Conservation (phyloP, 1,140 invertebrate genomes). For the Brachionus sp. region DNA sequence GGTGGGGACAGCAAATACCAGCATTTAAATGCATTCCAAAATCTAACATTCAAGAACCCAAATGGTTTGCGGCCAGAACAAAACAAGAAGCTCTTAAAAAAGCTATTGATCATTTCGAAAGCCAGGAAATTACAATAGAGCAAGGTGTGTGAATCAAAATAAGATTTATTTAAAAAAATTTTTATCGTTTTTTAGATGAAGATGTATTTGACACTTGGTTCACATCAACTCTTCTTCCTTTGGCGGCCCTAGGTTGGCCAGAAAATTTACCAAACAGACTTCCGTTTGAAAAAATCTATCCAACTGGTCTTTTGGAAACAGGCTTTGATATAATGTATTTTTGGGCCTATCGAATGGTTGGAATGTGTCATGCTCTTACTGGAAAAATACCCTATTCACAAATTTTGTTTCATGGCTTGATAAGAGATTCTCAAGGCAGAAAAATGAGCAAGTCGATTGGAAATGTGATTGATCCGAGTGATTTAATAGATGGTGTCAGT, state of each 20-base stretch:
- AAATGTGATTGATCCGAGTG: conserved; percentile 66
- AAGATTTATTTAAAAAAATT: not conserved
- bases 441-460: conserved; percentile 61
- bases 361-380: conserved; percentile 51
- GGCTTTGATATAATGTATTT: conserved; percentile 60
- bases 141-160: conserved; percentile 13
- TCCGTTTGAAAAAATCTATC: conserved; percentile 75
- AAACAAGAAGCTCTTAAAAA: conserved; percentile 41
- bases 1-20: conserved; percentile 51
- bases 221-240: conserved; percentile 58
- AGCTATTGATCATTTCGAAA: conserved; percentile 29
- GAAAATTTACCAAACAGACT: conserved; percentile 51
- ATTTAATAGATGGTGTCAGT: conserved; percentile 85
- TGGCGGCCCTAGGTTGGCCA: conserved; percentile 51
- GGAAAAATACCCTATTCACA: conserved; percentile 48
- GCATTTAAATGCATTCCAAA: conserved; percentile 45
- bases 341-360: conserved; percentile 61
- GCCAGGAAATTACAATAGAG: not conserved
- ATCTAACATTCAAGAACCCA: not conserved
- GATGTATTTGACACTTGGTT: conserved; percentile 62
- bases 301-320: conserved; percentile 64
- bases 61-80: conserved; percentile 36
- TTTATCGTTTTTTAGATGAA: conserved; percentile 51
- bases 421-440: conserved; percentile 56
- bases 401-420: conserved; percentile 53